These are phyloP conservation scores for Sebastes iracundus DNA, from an alignment of 2,797 vertebrate genomes.

Conservation along the genomic window DNA sequence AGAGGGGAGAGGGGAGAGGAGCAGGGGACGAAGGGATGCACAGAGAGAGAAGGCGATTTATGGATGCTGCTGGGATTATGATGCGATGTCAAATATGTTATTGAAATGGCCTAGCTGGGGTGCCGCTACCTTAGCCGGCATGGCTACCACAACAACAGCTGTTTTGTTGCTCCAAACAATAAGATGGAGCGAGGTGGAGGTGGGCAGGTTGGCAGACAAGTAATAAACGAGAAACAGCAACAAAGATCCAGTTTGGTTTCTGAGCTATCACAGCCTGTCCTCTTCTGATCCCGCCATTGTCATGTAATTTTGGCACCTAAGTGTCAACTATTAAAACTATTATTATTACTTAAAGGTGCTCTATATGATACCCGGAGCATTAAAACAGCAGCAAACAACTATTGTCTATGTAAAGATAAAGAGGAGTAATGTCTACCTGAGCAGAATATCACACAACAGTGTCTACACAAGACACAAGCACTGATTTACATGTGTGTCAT, in stretches of 20 bases:
- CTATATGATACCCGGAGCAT: too few relatives aligned
- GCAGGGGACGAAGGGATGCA: neutral
- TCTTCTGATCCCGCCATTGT: neutral
- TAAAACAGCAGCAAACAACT: too few relatives aligned
- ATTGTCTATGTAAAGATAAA: too few relatives aligned
- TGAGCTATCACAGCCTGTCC: neutral
- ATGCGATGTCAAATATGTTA: neutral
- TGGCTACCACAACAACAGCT: neutral
- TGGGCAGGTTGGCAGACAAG: neutral
- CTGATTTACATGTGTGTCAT: neutral
- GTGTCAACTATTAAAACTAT: neutral
- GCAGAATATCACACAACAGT: too few relatives aligned
- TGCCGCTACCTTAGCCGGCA: too few relatives aligned
- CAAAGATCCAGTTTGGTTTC: neutral
- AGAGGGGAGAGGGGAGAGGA: neutral
- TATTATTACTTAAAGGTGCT: too few relatives aligned
- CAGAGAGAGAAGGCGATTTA: neutral
- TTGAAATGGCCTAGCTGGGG: neutral
- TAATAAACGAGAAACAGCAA: neutral
- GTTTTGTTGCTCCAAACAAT: neutral
- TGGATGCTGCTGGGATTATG: slow-evolving; percentile 8
- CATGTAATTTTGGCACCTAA: neutral
- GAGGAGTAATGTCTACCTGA: too few relatives aligned
- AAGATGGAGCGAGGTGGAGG: neutral
- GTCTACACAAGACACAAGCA: too few relatives aligned